These are phyloP conservation scores for Uropsilus gracilis DNA, from an alignment of 2,113 vertebrate species.

Conservation along the genomic window DNA sequence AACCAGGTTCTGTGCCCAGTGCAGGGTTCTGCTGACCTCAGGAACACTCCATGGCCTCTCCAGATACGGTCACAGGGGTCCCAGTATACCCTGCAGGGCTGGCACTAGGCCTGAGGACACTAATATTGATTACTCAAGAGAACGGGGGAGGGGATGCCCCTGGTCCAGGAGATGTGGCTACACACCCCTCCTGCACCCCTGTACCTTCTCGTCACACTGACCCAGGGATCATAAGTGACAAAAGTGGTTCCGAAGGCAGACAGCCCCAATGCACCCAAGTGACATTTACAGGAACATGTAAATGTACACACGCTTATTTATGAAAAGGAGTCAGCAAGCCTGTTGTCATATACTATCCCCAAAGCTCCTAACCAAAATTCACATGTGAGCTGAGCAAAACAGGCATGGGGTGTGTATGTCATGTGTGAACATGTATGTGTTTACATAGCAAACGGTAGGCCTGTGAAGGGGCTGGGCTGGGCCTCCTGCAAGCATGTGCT, in stretches of 20 bases:
- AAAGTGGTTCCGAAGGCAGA: not conserved
- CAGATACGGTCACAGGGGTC: too few species aligned
- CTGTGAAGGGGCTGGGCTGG: too few species aligned
- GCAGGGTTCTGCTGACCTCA: not conserved
- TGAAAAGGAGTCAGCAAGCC: not conserved
- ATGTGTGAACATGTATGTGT: not conserved
- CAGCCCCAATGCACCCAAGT: not conserved
- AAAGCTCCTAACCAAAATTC: not conserved
- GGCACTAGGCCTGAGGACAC: not conserved
- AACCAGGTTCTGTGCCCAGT: not conserved
- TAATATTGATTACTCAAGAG: not conserved
- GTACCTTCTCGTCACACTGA: not conserved
- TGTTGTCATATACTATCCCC: not conserved
- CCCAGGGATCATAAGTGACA: too few species aligned
- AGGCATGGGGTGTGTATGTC: not conserved
- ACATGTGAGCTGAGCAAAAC: not conserved
- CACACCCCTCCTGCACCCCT: not conserved
- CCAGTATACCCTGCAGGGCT: not conserved
- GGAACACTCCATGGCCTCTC: rapidly evolving
- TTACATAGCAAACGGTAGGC: too few species aligned
- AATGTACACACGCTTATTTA: rapidly evolving
- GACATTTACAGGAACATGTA: not conserved
- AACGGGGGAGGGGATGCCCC: too few species aligned
- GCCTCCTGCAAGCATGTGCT: not conserved
- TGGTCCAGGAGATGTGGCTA: rapidly evolving